A percentile compares a stretch with the other conserved stretches of the same genome.
These are phyloP conservation scores for Falcunculus frontatus DNA, from an alignment of 2,113 vertebrate genomes.

Conservation along the genomic window DNA sequence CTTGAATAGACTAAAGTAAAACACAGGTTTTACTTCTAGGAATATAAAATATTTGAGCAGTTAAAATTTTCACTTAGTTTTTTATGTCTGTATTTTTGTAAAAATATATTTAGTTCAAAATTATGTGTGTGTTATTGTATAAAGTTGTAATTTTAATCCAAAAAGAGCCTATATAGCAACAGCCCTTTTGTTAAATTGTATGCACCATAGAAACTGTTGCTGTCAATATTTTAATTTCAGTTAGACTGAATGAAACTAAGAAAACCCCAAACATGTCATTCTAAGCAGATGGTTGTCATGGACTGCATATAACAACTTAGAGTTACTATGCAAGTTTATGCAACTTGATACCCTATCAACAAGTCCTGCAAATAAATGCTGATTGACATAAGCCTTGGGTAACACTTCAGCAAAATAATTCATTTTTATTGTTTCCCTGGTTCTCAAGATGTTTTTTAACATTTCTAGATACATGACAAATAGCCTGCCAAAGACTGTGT, in stretches of 20 bases:
- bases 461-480: not conserved
- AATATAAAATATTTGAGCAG: not conserved
- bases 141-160: not conserved
- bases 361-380: not conserved
- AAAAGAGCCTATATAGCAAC: not conserved
- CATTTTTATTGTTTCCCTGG: not conserved
- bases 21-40: not conserved
- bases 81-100: not conserved
- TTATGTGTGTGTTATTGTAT: not conserved
- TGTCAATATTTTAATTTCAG: conserved; percentile 60
- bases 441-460: not conserved
- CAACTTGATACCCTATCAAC: not conserved
- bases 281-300: conserved; percentile 55
- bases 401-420: not conserved
- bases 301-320: conserved; percentile 25
- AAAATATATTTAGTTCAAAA: not conserved
- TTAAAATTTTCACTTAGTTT: not conserved
- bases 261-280: not conserved
- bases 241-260: not conserved
- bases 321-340: not conserved
- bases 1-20: not conserved
- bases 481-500: not conserved
- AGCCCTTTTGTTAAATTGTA: not conserved
- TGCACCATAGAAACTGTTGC: conserved; percentile 4
- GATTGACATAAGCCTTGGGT: not conserved